A percentile compares a stretch with the other conserved stretches of the same genome.
Evolutionary conservation across 2,113 vertebrate genomes (phyloP).

Genomic region (Scophthalmus maximus): DNA sequence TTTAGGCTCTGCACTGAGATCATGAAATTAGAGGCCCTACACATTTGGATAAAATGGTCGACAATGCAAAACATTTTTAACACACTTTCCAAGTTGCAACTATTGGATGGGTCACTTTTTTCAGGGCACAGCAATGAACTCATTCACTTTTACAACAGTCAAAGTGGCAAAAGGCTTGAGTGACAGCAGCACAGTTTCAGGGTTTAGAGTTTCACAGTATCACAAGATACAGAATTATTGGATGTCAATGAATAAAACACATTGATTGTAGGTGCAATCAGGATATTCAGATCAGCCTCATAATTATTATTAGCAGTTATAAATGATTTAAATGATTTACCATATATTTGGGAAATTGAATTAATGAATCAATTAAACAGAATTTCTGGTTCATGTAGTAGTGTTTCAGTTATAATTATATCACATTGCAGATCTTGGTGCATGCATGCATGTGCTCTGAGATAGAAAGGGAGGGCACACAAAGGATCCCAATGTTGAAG

Average conservation of each 20-base stretch:
- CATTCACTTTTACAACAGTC: too few relatives aligned
- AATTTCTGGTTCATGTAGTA: not conserved
- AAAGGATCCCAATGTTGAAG: too few relatives aligned
- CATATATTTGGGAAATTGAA: not conserved
- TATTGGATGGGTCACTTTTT: not conserved
- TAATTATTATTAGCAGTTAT: not conserved
- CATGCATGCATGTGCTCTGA: not conserved
- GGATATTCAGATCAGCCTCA: not conserved
- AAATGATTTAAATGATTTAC: not conserved
- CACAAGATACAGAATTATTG: too few relatives aligned
- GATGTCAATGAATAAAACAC: too few relatives aligned
- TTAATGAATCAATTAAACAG: not conserved
- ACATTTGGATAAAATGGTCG: not conserved
- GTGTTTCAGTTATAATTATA: not conserved
- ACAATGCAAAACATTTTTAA: too few relatives aligned
- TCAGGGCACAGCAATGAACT: too few relatives aligned
- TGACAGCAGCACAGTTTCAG: too few relatives aligned
- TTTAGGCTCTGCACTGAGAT: not conserved
- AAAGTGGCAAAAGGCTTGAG: too few relatives aligned
- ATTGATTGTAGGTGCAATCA: too few relatives aligned
- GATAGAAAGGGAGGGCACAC: too few relatives aligned
- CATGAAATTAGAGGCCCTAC: not conserved
- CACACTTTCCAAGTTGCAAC: not conserved
- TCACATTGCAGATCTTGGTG: not conserved
- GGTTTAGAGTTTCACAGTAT: too few relatives aligned